phyloP scores from a whole-genome alignment of 2,113 vertebrate species.

The Coryphaenoides rupestris region DNA sequence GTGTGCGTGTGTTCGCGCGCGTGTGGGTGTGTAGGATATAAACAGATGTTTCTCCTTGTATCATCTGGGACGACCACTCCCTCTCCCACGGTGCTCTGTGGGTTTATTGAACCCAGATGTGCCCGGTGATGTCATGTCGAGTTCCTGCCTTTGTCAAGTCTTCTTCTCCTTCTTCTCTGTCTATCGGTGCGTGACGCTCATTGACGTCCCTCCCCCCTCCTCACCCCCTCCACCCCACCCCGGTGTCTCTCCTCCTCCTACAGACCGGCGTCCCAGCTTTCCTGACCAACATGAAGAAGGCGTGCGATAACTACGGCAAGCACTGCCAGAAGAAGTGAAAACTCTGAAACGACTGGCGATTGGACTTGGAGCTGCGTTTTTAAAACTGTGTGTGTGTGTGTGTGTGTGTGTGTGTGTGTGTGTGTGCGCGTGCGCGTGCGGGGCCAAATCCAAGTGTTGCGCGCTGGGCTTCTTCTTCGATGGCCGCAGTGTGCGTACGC shows the following conservation, averaged over 20 bases:
- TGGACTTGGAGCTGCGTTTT: not conserved
- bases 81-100: not conserved
- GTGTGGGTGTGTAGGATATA: no score
- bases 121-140: slow-evolving; percentile 22
- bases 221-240: not conserved
- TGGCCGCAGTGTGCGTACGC: no score
- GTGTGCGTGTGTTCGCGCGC: no score
- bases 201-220: slow-evolving; percentile 3
- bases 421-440: no score
- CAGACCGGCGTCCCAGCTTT: slow-evolving; percentile 87
- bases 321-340: slow-evolving; percentile 64
- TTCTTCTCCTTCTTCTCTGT: no score
- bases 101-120: slow-evolving; percentile 39
- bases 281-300: slow-evolving; percentile 81
- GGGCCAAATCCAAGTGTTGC: no score
- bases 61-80: not conserved
- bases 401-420: no score
- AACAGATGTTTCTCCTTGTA: no score
- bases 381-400: no score
- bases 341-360: accelerated
- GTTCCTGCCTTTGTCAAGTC: slow-evolving; percentile 9
- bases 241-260: slow-evolving; percentile 15
- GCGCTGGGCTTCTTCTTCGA: no score
- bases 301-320: slow-evolving; percentile 73
- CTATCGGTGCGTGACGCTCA: slow-evolving; percentile 1